Evolutionary conservation across 2,113 vertebrate species (phyloP).

Genomic region (Dromiciops gliroides): DNA sequence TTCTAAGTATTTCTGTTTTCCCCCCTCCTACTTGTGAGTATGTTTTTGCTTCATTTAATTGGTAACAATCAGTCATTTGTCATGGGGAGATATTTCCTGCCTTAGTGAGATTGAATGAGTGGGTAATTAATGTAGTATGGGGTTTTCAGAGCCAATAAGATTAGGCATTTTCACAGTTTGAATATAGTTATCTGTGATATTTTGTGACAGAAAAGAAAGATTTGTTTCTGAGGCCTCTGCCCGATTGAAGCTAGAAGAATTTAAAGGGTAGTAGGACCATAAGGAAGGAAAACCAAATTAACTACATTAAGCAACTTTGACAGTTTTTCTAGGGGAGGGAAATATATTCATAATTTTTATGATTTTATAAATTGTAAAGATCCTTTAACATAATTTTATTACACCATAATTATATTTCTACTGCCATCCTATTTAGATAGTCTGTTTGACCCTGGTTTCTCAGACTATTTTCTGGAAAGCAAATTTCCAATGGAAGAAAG

Average conservation of each 20-base stretch:
- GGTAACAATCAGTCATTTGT: slow-evolving; percentile 37
- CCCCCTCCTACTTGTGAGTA: not conserved
- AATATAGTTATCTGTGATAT: slow-evolving; percentile 49
- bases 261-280: not conserved
- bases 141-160: slow-evolving; percentile 52
- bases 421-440: not conserved
- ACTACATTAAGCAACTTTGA: not conserved
- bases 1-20: not conserved
- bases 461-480: not conserved
- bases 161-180: slow-evolving; percentile 26
- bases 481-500: too few relatives aligned
- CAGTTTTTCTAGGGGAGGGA: not conserved
- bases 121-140: slow-evolving; percentile 52
- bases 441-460: not conserved
- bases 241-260: not conserved
- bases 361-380: not conserved
- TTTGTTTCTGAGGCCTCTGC: not conserved
- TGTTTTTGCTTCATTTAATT: not conserved
- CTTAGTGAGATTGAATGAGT: slow-evolving; percentile 50
- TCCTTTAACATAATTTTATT: not conserved
- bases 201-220: slow-evolving; percentile 55
- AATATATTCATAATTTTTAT: not conserved
- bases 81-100: slow-evolving; percentile 26
- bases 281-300: not conserved
- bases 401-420: not conserved